Percentiles rank a stretch among this genome's conserved stretches.
phyloP scores from a whole-genome alignment of 2,888 invertebrate species.

The Drosophila nigricruria region DNA sequence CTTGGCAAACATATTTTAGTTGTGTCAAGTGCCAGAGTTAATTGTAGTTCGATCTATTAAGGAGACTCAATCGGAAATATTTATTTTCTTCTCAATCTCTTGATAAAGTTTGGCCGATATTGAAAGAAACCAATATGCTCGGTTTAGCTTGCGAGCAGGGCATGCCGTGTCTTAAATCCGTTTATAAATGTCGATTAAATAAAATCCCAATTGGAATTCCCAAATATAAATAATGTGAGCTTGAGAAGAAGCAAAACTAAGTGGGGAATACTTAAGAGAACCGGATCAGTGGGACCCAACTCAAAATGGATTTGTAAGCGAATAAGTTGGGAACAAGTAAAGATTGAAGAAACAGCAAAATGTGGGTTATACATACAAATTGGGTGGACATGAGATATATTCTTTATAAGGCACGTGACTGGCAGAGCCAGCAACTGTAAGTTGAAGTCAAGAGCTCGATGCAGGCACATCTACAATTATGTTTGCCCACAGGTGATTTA shows the following conservation, averaged over 20 bases:
- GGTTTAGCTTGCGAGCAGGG: background rate
- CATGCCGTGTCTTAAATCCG: conserved; percentile 57
- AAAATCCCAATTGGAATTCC: conserved; percentile 54
- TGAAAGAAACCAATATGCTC: background rate
- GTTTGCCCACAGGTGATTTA: background rate
- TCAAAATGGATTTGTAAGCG: conserved; percentile 30
- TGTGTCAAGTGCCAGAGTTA: background rate
- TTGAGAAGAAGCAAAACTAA: conserved; percentile 22
- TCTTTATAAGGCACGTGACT: conserved; percentile 35
- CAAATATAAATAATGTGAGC: conserved; percentile 50
- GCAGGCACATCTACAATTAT: conserved; percentile 3
- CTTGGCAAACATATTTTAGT: background rate
- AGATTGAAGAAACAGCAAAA: conserved; percentile 10
- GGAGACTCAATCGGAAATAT: background rate
- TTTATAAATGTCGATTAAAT: conserved; percentile 65
- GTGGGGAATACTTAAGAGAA: conserved; percentile 26
- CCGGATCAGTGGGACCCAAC: conserved; percentile 17
- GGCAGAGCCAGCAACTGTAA: conserved; percentile 4
- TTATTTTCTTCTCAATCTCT: background rate
- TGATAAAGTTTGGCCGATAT: background rate
- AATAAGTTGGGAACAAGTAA: conserved; percentile 1
- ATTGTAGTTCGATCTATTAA: background rate
- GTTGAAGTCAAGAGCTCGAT: background rate
- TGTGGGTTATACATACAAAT: conserved; percentile 50
- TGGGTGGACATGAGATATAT: conserved; percentile 20